A percentile compares a stretch with the other conserved stretches of the same genome.
Conservation (phyloP, 64 coral and sea anemone species). For the Catalaphyllia jardinei region DNA sequence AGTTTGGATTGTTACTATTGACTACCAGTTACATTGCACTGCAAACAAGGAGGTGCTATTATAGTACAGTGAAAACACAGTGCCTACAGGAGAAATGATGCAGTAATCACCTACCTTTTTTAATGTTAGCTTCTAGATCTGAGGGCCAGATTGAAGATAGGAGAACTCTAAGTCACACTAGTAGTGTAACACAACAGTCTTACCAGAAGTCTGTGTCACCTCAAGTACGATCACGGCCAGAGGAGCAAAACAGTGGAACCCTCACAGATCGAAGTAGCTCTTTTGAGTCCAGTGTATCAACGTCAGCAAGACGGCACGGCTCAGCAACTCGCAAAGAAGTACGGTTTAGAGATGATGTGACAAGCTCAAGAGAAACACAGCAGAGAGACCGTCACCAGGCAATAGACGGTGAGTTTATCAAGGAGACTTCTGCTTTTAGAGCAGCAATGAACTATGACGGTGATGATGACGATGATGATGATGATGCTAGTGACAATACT, state of each 20-base stretch:
- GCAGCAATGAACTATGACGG: constrained; percentile 89
- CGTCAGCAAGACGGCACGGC: not conserved
- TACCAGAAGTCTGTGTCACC: constrained; percentile 18
- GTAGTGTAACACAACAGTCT: constrained; percentile 40
- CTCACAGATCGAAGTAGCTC: constrained; percentile 50
- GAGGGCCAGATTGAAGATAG: constrained; percentile 60
- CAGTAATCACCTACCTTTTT: not conserved
- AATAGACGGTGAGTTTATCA: constrained; percentile 75
- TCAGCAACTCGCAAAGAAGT: constrained; percentile 55
- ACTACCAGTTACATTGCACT: not conserved
- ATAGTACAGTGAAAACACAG: no score
- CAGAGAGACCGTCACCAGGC: not conserved
- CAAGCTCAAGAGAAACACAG: not conserved
- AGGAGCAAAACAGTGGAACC: constrained; percentile 29
- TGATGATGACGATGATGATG: constrained; percentile 70
- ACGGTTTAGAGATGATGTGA: constrained; percentile 54
- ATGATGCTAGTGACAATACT: constrained; percentile 38
- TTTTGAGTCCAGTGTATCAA: constrained; percentile 27
- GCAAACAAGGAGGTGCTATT: no score
- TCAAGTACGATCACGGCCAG: constrained; percentile 10
- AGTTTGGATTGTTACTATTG: not conserved
- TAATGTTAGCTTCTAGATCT: constrained; percentile 51
- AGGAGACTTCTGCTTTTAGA: constrained; percentile 85
- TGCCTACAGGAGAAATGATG: no score
- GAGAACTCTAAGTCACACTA: constrained; percentile 56